phyloP scores from a whole-genome alignment of 2,888 invertebrate species.

The Pteria penguin region DNA sequence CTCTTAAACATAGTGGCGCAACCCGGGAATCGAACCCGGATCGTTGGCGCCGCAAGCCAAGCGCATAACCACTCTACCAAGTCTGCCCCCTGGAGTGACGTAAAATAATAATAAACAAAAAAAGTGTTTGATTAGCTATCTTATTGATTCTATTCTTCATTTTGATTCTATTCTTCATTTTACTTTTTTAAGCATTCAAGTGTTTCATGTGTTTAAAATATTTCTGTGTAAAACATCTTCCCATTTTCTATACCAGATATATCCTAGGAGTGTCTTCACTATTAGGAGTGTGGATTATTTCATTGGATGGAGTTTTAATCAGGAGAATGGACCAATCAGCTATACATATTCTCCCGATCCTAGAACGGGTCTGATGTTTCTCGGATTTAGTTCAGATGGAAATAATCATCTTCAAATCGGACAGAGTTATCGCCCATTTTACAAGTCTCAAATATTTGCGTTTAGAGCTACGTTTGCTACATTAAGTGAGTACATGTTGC shows the following conservation, averaged over 20 bases:
- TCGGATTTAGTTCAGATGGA: neutral
- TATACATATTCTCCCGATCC: neutral
- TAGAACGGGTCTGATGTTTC: neutral
- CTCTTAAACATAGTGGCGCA: too few species aligned
- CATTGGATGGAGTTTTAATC: constrained; percentile 2
- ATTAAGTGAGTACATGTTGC: too few species aligned
- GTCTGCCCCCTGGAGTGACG: too few species aligned
- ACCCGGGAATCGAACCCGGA: too few species aligned
- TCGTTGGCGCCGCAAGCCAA: too few species aligned
- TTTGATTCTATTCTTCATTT: neutral
- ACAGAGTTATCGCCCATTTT: neutral
- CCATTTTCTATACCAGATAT: too few species aligned
- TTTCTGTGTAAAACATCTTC: too few species aligned
- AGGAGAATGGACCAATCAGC: constrained; percentile 8
- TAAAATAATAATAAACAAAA: too few species aligned
- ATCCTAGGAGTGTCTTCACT: too few species aligned
- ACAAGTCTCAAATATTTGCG: neutral
- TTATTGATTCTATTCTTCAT: neutral
- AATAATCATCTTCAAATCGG: neutral
- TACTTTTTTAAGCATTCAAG: neutral
- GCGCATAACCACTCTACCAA: too few species aligned
- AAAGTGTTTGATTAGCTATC: too few species aligned
- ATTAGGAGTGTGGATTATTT: neutral
- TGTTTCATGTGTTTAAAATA: neutral
- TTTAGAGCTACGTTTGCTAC: neutral